Evolutionary conservation across 1,140 invertebrate species (phyloP).

Genomic region (Bombyx mori): DNA sequence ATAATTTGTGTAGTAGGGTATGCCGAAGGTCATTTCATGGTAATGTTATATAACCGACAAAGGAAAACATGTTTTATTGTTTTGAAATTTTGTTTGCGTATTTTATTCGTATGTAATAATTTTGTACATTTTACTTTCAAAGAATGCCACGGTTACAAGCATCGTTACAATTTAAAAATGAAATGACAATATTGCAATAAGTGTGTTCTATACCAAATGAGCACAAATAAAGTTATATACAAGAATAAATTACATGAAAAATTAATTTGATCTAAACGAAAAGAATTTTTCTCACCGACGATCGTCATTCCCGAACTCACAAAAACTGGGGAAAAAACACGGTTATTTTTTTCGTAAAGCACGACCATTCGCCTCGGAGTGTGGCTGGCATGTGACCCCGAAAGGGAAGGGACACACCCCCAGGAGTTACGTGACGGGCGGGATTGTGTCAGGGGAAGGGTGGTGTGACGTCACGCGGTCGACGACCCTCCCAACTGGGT

Average conservation of each 20-base stretch:
- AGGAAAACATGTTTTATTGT: background rate
- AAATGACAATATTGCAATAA: no score
- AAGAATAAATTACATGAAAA: constrained; percentile 1
- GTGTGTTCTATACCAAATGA: no score
- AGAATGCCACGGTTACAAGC: no score
- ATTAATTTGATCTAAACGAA: background rate
- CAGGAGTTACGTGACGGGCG: constrained; percentile 27
- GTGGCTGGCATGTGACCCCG: constrained; percentile 52
- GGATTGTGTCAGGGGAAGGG: constrained; percentile 18
- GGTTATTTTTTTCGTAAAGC: background rate
- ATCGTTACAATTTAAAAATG: no score
- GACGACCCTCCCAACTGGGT: constrained; percentile 55
- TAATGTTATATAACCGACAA: constrained; percentile 19
- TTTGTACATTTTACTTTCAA: no score
- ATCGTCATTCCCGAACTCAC: constrained; percentile 57
- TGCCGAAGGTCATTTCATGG: constrained; percentile 13
- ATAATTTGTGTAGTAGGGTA: constrained; percentile 9
- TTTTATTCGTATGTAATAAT: no score
- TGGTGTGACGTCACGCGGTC: constrained; percentile 60
- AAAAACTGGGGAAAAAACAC: constrained; percentile 7
- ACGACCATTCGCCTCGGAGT: constrained; percentile 27
- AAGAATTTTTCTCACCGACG: constrained; percentile 50
- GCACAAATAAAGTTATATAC: background rate
- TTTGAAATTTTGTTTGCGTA: no score
- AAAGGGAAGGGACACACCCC: constrained; percentile 36